Evolutionary conservation across 2,797 vertebrate species (phyloP).

Genomic region (Eutrigla gurnardus): DNA sequence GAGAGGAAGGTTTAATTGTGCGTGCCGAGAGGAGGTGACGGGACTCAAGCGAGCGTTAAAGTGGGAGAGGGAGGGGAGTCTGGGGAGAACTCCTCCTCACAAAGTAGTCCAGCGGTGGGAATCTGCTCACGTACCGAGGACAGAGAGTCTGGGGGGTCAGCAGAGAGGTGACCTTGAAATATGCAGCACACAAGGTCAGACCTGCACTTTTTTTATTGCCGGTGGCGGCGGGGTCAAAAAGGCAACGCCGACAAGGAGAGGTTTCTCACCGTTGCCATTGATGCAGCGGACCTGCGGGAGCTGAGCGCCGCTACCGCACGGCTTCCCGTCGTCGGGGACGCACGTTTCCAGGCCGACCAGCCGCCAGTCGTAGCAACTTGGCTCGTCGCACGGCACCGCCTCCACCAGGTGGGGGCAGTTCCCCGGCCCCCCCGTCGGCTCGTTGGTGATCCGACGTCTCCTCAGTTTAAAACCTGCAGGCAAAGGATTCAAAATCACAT

Average conservation of each 20-base stretch:
- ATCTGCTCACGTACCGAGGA: conserved; percentile 32
- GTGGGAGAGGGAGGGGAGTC: conserved; percentile 39
- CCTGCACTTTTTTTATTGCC: conserved; percentile 18
- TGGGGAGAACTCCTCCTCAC: conserved; percentile 42
- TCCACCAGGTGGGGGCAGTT: conserved; percentile 95
- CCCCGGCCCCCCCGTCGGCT: conserved; percentile 89
- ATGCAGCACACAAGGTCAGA: conserved; percentile 24
- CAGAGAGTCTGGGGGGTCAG: conserved; percentile 19
- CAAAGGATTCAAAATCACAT: background rate
- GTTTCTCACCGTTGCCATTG: conserved; percentile 90
- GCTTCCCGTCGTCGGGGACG: conserved; percentile 85
- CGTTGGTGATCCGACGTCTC: conserved; percentile 87
- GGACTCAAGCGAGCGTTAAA: conserved; percentile 57
- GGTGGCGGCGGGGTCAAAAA: conserved; percentile 17
- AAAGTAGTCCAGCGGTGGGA: conserved; percentile 41
- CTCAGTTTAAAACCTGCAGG: conserved; percentile 93
- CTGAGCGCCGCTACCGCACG: conserved; percentile 90
- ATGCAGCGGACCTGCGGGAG: conserved; percentile 86
- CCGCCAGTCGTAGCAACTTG: conserved; percentile 91
- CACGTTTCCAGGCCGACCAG: conserved; percentile 87
- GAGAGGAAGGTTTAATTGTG: conserved; percentile 71
- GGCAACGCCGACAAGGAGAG: background rate
- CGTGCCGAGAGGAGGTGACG: conserved; percentile 55
- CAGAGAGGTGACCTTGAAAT: conserved; percentile 41
- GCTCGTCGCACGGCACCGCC: conserved; percentile 95